Conservation (phyloP, 2,888 invertebrate species). For the Ernsta delagoae region DNA sequence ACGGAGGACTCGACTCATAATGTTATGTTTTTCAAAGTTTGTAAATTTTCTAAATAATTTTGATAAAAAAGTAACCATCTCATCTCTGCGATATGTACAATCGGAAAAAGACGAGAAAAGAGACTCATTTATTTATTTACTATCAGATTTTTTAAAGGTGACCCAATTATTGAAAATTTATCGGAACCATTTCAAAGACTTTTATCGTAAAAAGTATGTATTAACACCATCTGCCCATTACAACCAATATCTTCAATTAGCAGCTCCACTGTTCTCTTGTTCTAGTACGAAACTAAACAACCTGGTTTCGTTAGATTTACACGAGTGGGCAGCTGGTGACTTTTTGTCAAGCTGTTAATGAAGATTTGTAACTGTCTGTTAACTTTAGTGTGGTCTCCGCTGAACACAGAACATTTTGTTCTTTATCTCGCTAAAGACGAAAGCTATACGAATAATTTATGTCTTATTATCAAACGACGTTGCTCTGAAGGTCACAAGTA, state of each 20-base stretch:
- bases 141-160: too few species aligned
- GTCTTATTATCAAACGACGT: constrained; percentile 67
- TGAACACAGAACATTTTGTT: constrained; percentile 57
- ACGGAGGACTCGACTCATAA: too few species aligned
- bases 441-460: constrained; percentile 59
- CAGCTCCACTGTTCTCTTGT: constrained; percentile 33
- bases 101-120: too few species aligned
- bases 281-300: constrained; percentile 49
- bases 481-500: constrained; percentile 44
- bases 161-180: too few species aligned
- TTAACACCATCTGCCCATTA: not conserved
- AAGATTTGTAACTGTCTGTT: constrained; percentile 74
- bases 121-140: too few species aligned
- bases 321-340: constrained; percentile 63
- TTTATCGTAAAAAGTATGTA: too few species aligned
- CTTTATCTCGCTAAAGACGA: constrained; percentile 44
- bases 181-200: too few species aligned
- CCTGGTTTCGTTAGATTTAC: constrained; percentile 63
- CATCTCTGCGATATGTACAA: too few species aligned
- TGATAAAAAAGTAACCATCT: too few species aligned
- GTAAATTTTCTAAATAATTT: too few species aligned
- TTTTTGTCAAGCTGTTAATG: constrained; percentile 76
- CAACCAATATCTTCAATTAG: not conserved
- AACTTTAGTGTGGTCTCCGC: constrained; percentile 64
- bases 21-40: too few species aligned